Base-by-base conservation (phyloP, 2,797 vertebrate genomes). In the Channallabes apus region DNA sequence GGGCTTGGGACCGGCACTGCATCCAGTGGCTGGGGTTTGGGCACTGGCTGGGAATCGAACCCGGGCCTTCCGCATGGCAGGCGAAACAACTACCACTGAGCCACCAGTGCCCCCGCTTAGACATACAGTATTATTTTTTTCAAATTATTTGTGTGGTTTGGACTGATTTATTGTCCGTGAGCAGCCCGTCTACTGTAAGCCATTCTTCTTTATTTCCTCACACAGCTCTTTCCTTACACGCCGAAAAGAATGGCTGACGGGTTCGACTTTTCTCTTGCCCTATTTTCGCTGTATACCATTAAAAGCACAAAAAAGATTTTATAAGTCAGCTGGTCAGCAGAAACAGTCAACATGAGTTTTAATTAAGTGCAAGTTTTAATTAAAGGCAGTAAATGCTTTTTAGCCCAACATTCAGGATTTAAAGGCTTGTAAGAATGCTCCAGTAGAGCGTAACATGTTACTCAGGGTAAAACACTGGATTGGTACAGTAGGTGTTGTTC, bases 151-250 rank as follows among this genome's bases (percentile, higher is more conserved):
- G 38, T 41, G 51, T 11, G 27, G 38, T 76, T 76, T 32, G 73
- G 54, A 35, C 1, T 24, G 51, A 58, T 76, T 76, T 58, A 76
- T 76, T 76, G 73, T 17, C 27, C 11, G 18, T 22, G 27, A 75
- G 17, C n/a, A 54, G 46, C 15, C 46, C 0, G 8, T 76, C 7
- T 5, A 6, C 17, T 32, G 17, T 17, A 76, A 58, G 73, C 54
- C 56, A 12, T 76, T 76, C 58, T 58, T 76, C 51, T 76, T 76
- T 58, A 76, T 58, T 76, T 75, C 71, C n/a, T 54, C 71, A 29
- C 69, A n/a, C 41, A n/a, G 38, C 22, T 54, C 54, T 17, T 51
- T 77, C 29, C 54, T 35, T 35, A 35, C 54, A 22, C 0, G 54
- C 29, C 1, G 29, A 5, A 0, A 17, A 77, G 75, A 58, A 59